These are phyloP conservation scores for Isaurus tuberculatus DNA, from an alignment of 92 coral and sea anemone species.

Conservation along the genomic window DNA sequence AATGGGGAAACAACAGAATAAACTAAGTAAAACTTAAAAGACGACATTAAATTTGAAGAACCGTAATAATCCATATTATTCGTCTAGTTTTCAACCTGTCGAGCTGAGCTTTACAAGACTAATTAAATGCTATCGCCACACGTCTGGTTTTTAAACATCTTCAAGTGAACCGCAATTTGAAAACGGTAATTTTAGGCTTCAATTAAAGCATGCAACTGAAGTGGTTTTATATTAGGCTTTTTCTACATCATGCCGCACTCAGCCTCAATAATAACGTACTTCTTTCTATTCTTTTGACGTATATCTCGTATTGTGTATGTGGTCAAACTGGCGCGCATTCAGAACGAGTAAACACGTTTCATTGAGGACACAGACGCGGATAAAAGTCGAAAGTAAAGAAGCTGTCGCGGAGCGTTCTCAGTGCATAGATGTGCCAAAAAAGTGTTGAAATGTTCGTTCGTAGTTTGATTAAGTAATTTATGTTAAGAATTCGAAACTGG, in stretches of 20 bases:
- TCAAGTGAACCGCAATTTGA: background rate
- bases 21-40: background rate
- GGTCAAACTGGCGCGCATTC: background rate
- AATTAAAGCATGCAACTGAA: background rate
- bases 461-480: background rate
- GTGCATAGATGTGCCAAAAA: background rate
- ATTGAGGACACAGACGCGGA: background rate
- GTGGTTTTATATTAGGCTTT: background rate
- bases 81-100: background rate
- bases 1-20: background rate
- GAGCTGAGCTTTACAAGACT: background rate
- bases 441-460: background rate
- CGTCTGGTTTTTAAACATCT: background rate
- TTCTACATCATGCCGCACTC: conserved; percentile 8
- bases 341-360: background rate
- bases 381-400: background rate
- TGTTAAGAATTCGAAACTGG: background rate
- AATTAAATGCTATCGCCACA: background rate
- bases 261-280: conserved; percentile 4
- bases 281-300: conserved; percentile 1
- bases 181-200: background rate
- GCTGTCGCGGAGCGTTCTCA: background rate
- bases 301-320: background rate
- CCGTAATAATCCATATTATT: background rate
- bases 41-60: background rate